phyloP scores from a whole-genome alignment of 2,113 vertebrate genomes.

The Addax nasomaculatus region DNA sequence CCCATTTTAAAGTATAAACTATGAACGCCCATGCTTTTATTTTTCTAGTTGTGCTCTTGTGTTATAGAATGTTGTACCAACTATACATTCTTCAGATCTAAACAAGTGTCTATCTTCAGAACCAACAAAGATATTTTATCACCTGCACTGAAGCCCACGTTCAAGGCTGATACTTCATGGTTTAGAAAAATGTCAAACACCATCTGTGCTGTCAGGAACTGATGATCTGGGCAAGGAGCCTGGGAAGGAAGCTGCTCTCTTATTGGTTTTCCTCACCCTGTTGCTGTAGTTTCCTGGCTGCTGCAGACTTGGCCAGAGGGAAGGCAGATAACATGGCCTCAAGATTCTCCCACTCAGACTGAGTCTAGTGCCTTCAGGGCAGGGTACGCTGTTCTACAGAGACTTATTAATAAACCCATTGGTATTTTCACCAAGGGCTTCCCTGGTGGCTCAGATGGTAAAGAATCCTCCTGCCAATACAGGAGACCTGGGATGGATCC shows the following conservation, averaged over 20 bases:
- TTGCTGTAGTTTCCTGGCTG: neutral
- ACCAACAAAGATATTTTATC: neutral
- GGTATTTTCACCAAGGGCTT: neutral
- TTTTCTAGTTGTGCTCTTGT: neutral
- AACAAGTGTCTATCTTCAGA: neutral
- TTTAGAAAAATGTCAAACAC: neutral
- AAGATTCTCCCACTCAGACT: neutral
- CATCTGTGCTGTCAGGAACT: neutral
- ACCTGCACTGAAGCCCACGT: neutral
- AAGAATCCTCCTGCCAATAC: neutral
- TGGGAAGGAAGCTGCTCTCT: neutral
- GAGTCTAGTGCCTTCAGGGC: neutral
- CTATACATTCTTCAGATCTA: neutral
- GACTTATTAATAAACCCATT: neutral
- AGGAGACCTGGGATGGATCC: neutral
- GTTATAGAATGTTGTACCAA: neutral
- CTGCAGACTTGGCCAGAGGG: neutral
- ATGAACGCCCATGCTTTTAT: neutral
- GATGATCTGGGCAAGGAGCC: neutral
- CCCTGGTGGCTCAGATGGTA: neutral
- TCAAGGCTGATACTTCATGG: neutral
- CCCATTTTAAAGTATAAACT: neutral
- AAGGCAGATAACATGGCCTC: neutral
- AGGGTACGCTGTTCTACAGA: neutral
- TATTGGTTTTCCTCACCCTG: neutral